Conservation (phyloP, 2,797 vertebrate species). For the Pteronotus mesoamericanus region DNA sequence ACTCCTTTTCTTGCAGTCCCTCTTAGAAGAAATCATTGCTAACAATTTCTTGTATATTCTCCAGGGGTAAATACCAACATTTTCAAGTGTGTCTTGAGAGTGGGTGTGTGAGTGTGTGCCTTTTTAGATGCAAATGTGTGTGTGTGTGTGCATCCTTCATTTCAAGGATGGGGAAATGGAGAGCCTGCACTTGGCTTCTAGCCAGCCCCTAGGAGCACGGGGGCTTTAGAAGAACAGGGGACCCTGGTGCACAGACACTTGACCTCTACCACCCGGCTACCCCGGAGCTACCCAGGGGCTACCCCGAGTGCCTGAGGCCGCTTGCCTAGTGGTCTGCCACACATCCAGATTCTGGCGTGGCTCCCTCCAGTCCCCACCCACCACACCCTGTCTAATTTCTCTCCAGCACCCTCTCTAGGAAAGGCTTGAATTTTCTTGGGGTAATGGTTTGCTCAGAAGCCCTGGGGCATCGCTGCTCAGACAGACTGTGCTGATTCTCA, state of each 20-base stretch:
- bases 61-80: neutral
- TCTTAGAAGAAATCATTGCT: neutral
- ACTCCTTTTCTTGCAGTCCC: neutral
- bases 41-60: neutral
- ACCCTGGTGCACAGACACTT: fast-evolving
- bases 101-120: neutral
- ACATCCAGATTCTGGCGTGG: neutral
- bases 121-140: neutral
- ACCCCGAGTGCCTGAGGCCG: no score
- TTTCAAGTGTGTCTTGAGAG: neutral
- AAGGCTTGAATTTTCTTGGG: neutral
- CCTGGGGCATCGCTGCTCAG: neutral
- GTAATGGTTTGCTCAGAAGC: neutral
- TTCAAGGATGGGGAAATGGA: neutral
- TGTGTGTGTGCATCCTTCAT: neutral
- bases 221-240: neutral
- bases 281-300: fast-evolving
- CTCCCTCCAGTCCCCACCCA: neutral
- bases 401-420: fast-evolving
- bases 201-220: no score
- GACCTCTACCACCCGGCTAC: fast-evolving
- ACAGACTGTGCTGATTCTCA: neutral
- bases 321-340: no score
- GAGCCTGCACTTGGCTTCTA: neutral
- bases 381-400: neutral